Evolutionary conservation across 2,797 vertebrate genomes (phyloP).

Genomic region (Chaenodraco wilsoni): DNA sequence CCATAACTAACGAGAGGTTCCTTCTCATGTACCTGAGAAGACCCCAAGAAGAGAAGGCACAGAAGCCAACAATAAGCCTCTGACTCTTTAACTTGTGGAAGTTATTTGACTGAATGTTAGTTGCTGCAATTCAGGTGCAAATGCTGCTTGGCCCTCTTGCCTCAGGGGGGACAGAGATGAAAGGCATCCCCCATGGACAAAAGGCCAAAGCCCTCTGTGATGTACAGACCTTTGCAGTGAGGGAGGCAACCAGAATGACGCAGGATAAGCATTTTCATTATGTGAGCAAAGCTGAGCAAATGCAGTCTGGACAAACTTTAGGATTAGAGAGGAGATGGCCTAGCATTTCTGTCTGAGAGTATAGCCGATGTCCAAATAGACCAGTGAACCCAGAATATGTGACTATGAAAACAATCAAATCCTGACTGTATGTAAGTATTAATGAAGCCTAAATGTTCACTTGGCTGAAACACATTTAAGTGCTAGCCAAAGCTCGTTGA

Average conservation of each 20-base stretch:
- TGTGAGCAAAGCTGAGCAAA: constrained; percentile 77
- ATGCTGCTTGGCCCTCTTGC: constrained; percentile 51
- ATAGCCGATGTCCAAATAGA: constrained; percentile 45
- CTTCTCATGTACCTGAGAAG: constrained; percentile 28
- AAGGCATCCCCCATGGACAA: constrained; percentile 59
- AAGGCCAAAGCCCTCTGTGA: constrained; percentile 67
- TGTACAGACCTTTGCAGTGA: constrained; percentile 69
- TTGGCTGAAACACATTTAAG: constrained; percentile 28
- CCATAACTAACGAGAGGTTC: constrained; percentile 1
- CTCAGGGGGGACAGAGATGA: constrained; percentile 62
- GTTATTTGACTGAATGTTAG: constrained; percentile 45
- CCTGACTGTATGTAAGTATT: constrained; percentile 10
- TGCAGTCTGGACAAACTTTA: constrained; percentile 71
- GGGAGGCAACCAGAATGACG: constrained; percentile 66
- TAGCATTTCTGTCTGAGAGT: constrained; percentile 55
- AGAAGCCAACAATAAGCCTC: constrained; percentile 13
- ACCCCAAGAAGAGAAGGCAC: not conserved
- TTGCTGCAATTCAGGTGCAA: constrained; percentile 47
- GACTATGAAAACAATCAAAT: constrained; percentile 26
- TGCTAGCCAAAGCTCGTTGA: constrained; percentile 32
- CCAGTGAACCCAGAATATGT: constrained; percentile 48
- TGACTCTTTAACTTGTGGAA: constrained; percentile 20
- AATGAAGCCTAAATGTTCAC: constrained; percentile 28
- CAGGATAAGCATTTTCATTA: constrained; percentile 80
- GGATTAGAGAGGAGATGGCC: constrained; percentile 68